These are phyloP conservation scores for Bubo bubo DNA, from an alignment of 2,113 vertebrate species.

Conservation along the genomic window DNA sequence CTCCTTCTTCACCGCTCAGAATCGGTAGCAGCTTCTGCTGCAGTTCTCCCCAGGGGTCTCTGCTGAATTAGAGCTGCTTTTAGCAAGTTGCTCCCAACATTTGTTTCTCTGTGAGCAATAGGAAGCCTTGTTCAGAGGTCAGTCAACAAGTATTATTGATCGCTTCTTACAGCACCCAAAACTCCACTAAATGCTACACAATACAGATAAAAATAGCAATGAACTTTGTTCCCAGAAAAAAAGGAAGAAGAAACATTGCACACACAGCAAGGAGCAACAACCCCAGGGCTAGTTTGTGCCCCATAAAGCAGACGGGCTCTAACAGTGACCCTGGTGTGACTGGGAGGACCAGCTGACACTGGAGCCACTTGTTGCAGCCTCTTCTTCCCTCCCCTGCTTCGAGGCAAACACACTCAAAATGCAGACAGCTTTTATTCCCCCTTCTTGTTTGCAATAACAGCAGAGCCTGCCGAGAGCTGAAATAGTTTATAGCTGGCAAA, in stretches of 20 bases:
- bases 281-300: not conserved
- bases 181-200: not conserved
- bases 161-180: not conserved
- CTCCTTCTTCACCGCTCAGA: not conserved
- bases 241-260: not conserved
- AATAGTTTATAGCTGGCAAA: not conserved
- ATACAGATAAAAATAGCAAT: not conserved
- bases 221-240: not conserved
- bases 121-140: not conserved
- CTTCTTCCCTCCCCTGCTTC: not conserved
- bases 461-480: not conserved
- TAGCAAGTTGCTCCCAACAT: not conserved
- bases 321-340: not conserved
- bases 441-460: not conserved
- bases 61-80: not conserved
- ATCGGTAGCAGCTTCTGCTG: not conserved
- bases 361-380: not conserved
- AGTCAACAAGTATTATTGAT: not conserved
- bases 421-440: not conserved
- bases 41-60: not conserved
- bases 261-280: not conserved
- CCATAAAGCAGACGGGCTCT: not conserved
- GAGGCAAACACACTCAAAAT: not conserved
- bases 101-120: not conserved
- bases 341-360: not conserved